Base-by-base conservation (phyloP, 2,888 invertebrate genomes). In the Neocrepidodera transversa region DNA sequence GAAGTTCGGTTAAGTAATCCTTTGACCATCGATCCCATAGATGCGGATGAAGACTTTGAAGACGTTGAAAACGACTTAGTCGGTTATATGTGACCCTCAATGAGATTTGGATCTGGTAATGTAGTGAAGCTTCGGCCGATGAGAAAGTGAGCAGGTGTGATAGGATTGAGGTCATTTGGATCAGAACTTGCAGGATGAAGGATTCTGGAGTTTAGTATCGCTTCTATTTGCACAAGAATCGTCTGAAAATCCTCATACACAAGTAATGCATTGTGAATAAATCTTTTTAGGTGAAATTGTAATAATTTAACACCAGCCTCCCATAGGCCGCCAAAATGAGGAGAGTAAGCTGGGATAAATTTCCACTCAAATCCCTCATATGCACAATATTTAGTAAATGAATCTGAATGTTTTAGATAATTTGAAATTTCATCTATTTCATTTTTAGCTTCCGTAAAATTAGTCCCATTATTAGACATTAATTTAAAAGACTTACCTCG, bases 171-270 rank as follows among this genome's bases (percentile, higher is more conserved):
- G 23, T 23, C 23, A 6, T 23, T 23, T 23, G 23, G 23, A 5
- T 23, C 23, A 23, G 23, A 23, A 23, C 23, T 23, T 23, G 23
- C 23, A 13, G 13, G 43, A 26, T 11, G 64, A 0, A 76, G n/a
- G 1, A 74, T 73, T 4, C 72, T 47, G 6, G 72, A 71, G 53
- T 74, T 76, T 2, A 74, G 52, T 4, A 72, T 63, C 0, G 65
- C 71, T 49, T 75, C 73, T 26, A 74, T 70, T 57, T 72, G 67
- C 2, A 30, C 51, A 13, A 68, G 35, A 2, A 65, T 23, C 6
- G 70, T 70, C 32, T 20, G 56, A 18, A 68, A 65, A 30, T 64
- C 51, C 49, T 69, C 68, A 36, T 38, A 68, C 0, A 61, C 62
- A 16, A 68, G 42, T 17, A 26, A 23, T 35, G 59, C 40, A 32